These are phyloP conservation scores for Rhea americana DNA, from an alignment of 2,113 vertebrate species.

Conservation along the genomic window DNA sequence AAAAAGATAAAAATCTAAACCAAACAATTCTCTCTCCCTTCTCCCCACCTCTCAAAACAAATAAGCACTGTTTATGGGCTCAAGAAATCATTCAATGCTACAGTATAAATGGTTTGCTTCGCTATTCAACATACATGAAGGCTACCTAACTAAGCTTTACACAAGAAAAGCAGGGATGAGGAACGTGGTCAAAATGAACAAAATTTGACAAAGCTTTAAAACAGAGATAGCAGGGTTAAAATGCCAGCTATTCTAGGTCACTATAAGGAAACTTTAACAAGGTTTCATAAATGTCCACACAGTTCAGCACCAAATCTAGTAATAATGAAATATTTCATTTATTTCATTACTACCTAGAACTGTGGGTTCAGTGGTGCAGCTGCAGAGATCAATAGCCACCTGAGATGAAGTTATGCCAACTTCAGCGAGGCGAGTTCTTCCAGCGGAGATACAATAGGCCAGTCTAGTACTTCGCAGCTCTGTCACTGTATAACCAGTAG, in stretches of 20 bases:
- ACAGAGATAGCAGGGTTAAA: neutral
- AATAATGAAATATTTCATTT: neutral
- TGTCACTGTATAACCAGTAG: neutral
- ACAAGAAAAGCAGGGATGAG: neutral
- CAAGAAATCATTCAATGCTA: neutral
- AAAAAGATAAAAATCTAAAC: neutral
- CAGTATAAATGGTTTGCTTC: no score
- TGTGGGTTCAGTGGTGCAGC: neutral
- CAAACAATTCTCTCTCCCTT: neutral
- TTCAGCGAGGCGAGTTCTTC: accelerated
- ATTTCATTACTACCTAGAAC: neutral
- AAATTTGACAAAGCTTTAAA: neutral
- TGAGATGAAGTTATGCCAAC: accelerated
- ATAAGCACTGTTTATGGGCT: neutral
- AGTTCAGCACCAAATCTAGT: neutral
- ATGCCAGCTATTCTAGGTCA: neutral
- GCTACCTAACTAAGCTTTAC: neutral
- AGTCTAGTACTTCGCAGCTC: neutral
- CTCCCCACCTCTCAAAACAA: neutral
- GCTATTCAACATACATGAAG: neutral
- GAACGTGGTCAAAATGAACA: neutral
- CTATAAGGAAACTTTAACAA: neutral
- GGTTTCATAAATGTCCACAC: neutral
- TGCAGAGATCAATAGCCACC: accelerated
- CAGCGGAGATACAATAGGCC: neutral